Conservation (phyloP, 2,888 invertebrate species). For the Cerastis leucographa region DNA sequence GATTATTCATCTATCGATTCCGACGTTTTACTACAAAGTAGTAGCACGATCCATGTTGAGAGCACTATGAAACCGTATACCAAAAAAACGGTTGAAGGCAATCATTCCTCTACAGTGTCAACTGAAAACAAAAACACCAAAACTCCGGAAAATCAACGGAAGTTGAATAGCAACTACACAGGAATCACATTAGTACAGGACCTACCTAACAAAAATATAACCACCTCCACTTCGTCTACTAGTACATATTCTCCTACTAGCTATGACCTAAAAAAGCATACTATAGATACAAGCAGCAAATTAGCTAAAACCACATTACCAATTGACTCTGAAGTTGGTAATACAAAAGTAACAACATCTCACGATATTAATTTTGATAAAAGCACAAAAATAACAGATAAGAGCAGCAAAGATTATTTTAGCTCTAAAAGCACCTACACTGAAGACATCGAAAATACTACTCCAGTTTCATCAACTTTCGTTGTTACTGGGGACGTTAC, state of each 20-base stretch:
- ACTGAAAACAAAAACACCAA: conserved; percentile 85
- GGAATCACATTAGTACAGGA: conserved; percentile 66
- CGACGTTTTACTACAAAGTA: conserved; percentile 80
- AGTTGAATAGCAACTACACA: conserved; percentile 83
- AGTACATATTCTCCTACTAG: conserved; percentile 25
- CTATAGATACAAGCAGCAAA: conserved; percentile 25
- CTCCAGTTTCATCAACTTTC: neutral
- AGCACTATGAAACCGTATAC: conserved; percentile 80
- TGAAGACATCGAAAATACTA: neutral
- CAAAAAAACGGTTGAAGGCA: conserved; percentile 69
- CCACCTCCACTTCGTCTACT: conserved; percentile 16
- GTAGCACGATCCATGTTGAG: conserved; percentile 83
- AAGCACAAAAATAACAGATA: conserved; percentile 9
- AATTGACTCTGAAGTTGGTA: conserved; percentile 15
- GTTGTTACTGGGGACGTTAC: conserved; percentile 1
- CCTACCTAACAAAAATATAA: conserved; percentile 56
- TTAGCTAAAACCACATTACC: conserved; percentile 18
- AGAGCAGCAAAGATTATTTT: neutral
- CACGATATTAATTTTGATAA: neutral
- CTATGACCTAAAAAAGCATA: conserved; percentile 15
- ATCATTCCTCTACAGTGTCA: conserved; percentile 72
- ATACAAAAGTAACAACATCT: conserved; percentile 16
- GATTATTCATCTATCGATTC: conserved; percentile 72
- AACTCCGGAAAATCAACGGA: conserved; percentile 86
- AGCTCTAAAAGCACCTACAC: conserved; percentile 5